Base-by-base conservation (phyloP, 1,140 invertebrate genomes). In the Diorhabda elongata region DNA sequence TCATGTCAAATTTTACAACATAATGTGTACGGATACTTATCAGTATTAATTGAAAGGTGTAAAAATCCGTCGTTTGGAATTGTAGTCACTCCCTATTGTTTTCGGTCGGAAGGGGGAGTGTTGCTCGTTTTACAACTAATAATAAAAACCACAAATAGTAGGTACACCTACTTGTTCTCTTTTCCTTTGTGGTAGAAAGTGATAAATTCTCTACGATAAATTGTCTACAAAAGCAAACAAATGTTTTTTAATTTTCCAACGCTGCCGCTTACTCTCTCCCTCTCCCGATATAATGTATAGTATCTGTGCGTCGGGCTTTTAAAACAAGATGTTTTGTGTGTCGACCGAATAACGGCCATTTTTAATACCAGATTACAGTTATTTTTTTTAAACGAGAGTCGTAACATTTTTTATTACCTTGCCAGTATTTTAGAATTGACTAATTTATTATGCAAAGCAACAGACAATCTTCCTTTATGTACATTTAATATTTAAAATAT, bases 241-340 rank as follows among this genome's bases (percentile, higher is more conserved):
- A 61, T 61, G 59, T 61, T 61, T 61, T 61, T 61, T 61, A 61
- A 61, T 61, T 58, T 52, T 52, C 47, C n/a, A 52, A 52, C 47
- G n/a, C 47, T 52, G 47, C 6, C 47, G n/a, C 47, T 52, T 6
- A 52, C 47, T 52, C 47, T 52, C 47, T 52, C 47, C 4, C 47
- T 52, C 47, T 8, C 6, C 42, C 26, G 42, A 61, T 43, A 43
- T 61, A n/a, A 41, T 8, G 26, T 52, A 6, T 52, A n/a, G 47
- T n/a, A n/a, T 8, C 6, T 52, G n/a, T 52, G n/a, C 47, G n/a
- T 26, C 26, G 47, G n/a, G n/a, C 47, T n/a, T 52, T n/a, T 4
- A 52, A n/a, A 52, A 52, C 47, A 52, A 52, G 47, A 52, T 52
- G 47, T 52, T 52, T 52, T 52, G 47, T 52, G 47, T 52, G 26